Evolutionary conservation across 2,797 vertebrate species (phyloP).

Genomic region (Helarctos malayanus): DNA sequence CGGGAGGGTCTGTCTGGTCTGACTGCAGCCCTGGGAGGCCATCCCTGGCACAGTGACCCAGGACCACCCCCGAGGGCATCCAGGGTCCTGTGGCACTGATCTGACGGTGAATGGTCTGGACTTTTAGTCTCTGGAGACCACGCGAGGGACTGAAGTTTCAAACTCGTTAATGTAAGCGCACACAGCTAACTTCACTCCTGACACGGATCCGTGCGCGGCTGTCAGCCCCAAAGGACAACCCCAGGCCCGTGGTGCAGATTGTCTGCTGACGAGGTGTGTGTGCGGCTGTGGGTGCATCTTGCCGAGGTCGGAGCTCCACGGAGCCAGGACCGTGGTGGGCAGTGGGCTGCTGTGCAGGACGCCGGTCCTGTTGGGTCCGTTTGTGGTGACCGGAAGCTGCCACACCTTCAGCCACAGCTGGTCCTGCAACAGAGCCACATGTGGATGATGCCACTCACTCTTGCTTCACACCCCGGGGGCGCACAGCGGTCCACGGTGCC

Average conservation of each 20-base stretch:
- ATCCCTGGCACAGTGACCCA: background rate
- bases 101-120: background rate
- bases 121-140: background rate
- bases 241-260: accelerated
- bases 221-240: background rate
- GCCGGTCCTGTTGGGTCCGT: background rate
- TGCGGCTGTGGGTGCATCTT: accelerated
- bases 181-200: background rate
- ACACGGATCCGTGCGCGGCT: accelerated
- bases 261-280: too few species aligned
- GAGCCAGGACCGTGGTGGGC: background rate
- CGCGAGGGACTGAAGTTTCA: background rate
- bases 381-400: background rate
- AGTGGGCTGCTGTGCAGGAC: background rate
- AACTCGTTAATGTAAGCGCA: background rate
- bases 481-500: accelerated
- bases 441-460: accelerated
- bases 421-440: accelerated
- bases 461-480: accelerated
- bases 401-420: background rate
- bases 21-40: background rate
- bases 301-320: accelerated
- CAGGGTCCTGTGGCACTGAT: background rate
- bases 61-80: too few species aligned
- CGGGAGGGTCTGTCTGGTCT: background rate